Conservation (phyloP, 2,797 vertebrate species). For the Hybognathus amarus region DNA sequence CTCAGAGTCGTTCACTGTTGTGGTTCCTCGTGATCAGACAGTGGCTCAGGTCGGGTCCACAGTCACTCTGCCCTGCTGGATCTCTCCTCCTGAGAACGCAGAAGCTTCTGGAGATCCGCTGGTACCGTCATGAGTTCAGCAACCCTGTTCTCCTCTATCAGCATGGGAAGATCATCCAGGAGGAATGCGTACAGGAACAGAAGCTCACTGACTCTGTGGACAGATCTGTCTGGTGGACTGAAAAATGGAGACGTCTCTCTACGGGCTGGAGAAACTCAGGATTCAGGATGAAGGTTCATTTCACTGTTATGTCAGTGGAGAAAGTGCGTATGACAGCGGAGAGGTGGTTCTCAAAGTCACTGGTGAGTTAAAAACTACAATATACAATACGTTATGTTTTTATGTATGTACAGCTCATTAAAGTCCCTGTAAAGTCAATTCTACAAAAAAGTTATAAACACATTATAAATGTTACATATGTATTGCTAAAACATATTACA, state of each 20-base stretch:
- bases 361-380: slow-evolving; percentile 61
- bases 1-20: slow-evolving; percentile 37
- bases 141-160: slow-evolving; percentile 51
- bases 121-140: slow-evolving; percentile 53
- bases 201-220: slow-evolving; percentile 58
- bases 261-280: slow-evolving; percentile 56
- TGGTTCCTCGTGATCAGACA: neutral
- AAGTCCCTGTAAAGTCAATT: too few species aligned
- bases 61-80: slow-evolving; percentile 70
- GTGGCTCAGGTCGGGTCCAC: neutral
- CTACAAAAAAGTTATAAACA: too few species aligned
- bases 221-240: slow-evolving; percentile 58
- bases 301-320: slow-evolving; percentile 68
- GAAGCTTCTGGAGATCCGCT: slow-evolving; percentile 67
- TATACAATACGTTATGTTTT: too few species aligned
- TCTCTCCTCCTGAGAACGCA: slow-evolving; percentile 58
- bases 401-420: too few species aligned
- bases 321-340: neutral
- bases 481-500: too few species aligned
- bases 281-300: slow-evolving; percentile 61
- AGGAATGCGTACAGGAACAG: slow-evolving; percentile 40
- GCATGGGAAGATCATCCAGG: neutral
- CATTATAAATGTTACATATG: too few species aligned
- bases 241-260: slow-evolving; percentile 68
- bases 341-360: slow-evolving; percentile 51